Percentiles rank a stretch among this genome's conserved stretches.
phyloP scores from a whole-genome alignment of 2,797 vertebrate genomes.

The Aplochiton taeniatus region DNA sequence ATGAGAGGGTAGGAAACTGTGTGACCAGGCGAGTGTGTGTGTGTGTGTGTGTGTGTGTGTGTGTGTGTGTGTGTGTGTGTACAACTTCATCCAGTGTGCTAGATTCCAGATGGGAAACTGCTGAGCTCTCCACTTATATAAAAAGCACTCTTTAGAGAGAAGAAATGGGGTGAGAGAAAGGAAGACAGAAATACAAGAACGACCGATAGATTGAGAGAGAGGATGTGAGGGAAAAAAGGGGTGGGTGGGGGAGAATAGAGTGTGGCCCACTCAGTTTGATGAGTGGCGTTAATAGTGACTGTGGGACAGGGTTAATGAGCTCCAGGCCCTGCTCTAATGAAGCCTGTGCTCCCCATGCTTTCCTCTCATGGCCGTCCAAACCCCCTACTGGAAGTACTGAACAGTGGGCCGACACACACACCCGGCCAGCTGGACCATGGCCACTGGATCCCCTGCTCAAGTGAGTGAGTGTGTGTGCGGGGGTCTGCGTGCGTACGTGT shows the following conservation, averaged over 20 bases:
- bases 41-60: background rate
- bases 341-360: constrained; percentile 51
- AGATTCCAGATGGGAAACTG: constrained; percentile 25
- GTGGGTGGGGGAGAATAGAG: background rate
- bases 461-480: constrained; percentile 12
- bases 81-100: background rate
- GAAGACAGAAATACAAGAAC: constrained; percentile 1
- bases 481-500: constrained; percentile 9
- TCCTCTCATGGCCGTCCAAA: constrained; percentile 66
- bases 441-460: constrained; percentile 59
- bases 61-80: background rate
- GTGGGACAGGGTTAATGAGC: constrained; percentile 65
- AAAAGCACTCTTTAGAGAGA: constrained; percentile 1
- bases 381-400: constrained; percentile 68
- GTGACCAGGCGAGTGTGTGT: background rate
- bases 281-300: constrained; percentile 61
- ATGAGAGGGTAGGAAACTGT: background rate
- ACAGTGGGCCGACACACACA: constrained; percentile 50
- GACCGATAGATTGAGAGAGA: background rate
- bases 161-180: constrained; percentile 19
- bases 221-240: background rate
- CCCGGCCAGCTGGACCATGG: constrained; percentile 64
- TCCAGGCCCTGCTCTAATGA: constrained; percentile 63
- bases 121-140: constrained; percentile 12
- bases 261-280: constrained; percentile 38